These are phyloP conservation scores for Protonemura montana DNA, from an alignment of 2,888 invertebrate genomes.

Conservation along the genomic window DNA sequence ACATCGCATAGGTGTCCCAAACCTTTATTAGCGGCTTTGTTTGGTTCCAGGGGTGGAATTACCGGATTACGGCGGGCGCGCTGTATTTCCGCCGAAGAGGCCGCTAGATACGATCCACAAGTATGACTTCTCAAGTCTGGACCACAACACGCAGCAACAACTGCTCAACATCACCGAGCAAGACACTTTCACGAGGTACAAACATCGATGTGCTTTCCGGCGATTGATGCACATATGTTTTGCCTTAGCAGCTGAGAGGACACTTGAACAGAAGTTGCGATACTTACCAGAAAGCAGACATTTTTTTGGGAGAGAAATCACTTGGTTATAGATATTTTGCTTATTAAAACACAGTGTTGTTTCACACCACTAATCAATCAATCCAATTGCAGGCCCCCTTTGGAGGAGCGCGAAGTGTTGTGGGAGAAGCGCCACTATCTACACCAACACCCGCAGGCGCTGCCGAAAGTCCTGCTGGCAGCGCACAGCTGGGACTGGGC, in stretches of 20 bases:
- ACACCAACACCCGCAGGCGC: constrained; percentile 80
- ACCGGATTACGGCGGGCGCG: constrained; percentile 73
- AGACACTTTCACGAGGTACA: constrained; percentile 74
- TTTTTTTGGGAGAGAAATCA: too few relatives aligned
- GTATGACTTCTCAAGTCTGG: constrained; percentile 79
- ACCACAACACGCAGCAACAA: constrained; percentile 81
- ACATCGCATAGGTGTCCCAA: too few relatives aligned
- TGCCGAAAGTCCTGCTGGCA: constrained; percentile 85
- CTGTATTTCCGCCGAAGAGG: constrained; percentile 66
- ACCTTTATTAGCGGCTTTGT: too few relatives aligned
- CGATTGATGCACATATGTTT: too few relatives aligned
- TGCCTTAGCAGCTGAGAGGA: too few relatives aligned
- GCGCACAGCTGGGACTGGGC: constrained; percentile 93
- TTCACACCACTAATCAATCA: too few relatives aligned
- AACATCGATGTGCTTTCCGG: too few relatives aligned
- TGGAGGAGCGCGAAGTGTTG: constrained; percentile 79
- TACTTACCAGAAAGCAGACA: too few relatives aligned
- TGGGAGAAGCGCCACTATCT: constrained; percentile 96
- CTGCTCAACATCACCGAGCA: constrained; percentile 76
- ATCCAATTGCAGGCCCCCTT: constrained; percentile 63
- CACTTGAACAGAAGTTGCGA: too few relatives aligned
- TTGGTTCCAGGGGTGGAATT: constrained; percentile 59
- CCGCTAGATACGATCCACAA: constrained; percentile 59
- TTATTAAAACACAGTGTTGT: too few relatives aligned
- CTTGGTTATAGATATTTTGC: too few relatives aligned